Evolutionary conservation across 2,888 invertebrate genomes (phyloP).

Genomic region (Oegoconia quadripuncta): DNA sequence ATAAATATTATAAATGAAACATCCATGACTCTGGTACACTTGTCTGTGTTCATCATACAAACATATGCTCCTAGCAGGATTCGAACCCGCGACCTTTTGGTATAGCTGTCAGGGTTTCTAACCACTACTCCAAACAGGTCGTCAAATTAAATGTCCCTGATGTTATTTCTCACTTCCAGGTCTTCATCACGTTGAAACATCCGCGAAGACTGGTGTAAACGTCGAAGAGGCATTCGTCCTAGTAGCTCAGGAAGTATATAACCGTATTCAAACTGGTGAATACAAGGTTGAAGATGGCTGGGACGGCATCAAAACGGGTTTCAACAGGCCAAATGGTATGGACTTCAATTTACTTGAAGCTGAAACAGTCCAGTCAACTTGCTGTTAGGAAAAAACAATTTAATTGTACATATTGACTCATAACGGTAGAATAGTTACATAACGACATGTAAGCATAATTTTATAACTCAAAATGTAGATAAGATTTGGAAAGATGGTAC

Average conservation of each 20-base stretch:
- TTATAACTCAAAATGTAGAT: slow-evolving; percentile 34
- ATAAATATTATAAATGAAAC: too few species aligned
- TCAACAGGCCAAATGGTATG: slow-evolving; percentile 88
- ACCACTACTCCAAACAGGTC: too few species aligned
- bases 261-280: slow-evolving; percentile 93
- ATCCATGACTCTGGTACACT: too few species aligned
- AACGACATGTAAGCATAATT: slow-evolving; percentile 47
- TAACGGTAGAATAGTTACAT: slow-evolving; percentile 20
- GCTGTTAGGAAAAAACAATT: slow-evolving; percentile 80
- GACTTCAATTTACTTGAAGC: slow-evolving; percentile 93
- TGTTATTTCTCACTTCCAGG: too few species aligned
- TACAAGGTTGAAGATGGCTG: slow-evolving; percentile 96
- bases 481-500: slow-evolving; percentile 17
- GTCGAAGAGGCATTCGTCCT: slow-evolving; percentile 95
- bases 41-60: too few species aligned
- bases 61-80: too few species aligned
- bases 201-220: slow-evolving; percentile 94
- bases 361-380: slow-evolving; percentile 92
- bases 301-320: slow-evolving; percentile 98
- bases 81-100: too few species aligned
- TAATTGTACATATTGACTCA: slow-evolving; percentile 36
- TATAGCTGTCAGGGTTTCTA: too few species aligned
- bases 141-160: too few species aligned
- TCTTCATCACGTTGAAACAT: slow-evolving; percentile 97
- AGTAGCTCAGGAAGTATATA: slow-evolving; percentile 94